Evolutionary conservation across 2,888 invertebrate species (phyloP).

Genomic region (Rhingia rostrata): DNA sequence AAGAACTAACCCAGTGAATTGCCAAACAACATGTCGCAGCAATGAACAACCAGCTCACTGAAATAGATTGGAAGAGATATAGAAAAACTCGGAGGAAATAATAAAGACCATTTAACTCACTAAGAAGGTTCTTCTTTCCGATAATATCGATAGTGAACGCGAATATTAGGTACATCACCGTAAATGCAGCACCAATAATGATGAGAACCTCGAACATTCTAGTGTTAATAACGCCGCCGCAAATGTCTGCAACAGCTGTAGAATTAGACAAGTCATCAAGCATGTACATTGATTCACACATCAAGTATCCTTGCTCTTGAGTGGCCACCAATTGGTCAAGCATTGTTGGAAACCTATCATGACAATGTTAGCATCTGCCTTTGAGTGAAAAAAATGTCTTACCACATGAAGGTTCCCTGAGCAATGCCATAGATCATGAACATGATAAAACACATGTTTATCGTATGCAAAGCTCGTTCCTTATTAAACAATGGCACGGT

Average conservation of each 20-base stretch:
- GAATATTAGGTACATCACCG: conserved; percentile 86
- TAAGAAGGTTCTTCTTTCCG: conserved; percentile 86
- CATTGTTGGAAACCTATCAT: conserved; percentile 80
- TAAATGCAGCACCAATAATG: conserved; percentile 87
- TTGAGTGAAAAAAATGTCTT: conserved; percentile 30
- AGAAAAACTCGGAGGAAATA: neutral
- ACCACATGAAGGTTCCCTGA: conserved; percentile 82
- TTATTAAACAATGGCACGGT: conserved; percentile 80
- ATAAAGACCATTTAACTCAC: conserved; percentile 79
- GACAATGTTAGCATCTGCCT: neutral
- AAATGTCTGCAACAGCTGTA: conserved; percentile 77
- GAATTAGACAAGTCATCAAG: conserved; percentile 7
- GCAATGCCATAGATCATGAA: conserved; percentile 79
- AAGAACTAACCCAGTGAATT: conserved; percentile 85
- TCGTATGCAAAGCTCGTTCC: conserved; percentile 77
- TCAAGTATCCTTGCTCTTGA: conserved; percentile 79
- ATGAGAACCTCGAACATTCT: conserved; percentile 87
- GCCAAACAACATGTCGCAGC: conserved; percentile 85
- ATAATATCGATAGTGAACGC: conserved; percentile 85
- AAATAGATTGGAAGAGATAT: neutral
- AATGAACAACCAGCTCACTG: conserved; percentile 80
- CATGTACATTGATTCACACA: conserved; percentile 76
- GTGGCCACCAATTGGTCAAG: conserved; percentile 79
- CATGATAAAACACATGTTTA: conserved; percentile 79
- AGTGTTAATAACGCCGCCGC: conserved; percentile 85